These are phyloP conservation scores for Perognathus longimembris DNA, from an alignment of 2,113 vertebrate species.

Conservation along the genomic window DNA sequence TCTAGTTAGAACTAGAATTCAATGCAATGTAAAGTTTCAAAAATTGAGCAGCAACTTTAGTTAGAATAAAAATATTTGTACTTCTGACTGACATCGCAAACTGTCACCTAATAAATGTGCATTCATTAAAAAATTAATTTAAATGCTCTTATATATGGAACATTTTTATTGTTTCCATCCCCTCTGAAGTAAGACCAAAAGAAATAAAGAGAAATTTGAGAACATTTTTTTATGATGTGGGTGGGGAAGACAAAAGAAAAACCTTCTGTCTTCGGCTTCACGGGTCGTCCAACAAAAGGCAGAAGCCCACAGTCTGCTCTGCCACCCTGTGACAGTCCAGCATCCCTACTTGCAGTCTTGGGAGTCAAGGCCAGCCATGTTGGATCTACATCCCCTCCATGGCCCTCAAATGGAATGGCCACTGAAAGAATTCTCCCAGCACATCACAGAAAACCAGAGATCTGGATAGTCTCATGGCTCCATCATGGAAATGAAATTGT, in stretches of 20 bases:
- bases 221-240: neutral
- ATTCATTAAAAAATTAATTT: too few relatives aligned
- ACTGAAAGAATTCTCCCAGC: neutral
- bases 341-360: neutral
- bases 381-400: neutral
- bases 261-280: neutral
- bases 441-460: neutral
- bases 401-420: neutral
- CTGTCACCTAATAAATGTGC: too few relatives aligned
- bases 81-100: too few relatives aligned
- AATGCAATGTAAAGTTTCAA: neutral
- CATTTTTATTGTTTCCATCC: neutral
- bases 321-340: neutral
- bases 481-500: neutral
- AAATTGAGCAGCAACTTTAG: neutral
- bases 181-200: constrained; percentile 2
- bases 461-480: neutral
- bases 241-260: neutral
- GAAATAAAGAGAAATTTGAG: constrained; percentile 13
- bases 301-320: neutral
- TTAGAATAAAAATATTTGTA: neutral
- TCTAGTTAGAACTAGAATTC: neutral
- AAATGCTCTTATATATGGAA: too few relatives aligned
- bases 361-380: neutral
- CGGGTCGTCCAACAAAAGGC: neutral